These are phyloP conservation scores for Poecilobothrus nobilitatus DNA, from an alignment of 2,888 invertebrate species.

Conservation along the genomic window DNA sequence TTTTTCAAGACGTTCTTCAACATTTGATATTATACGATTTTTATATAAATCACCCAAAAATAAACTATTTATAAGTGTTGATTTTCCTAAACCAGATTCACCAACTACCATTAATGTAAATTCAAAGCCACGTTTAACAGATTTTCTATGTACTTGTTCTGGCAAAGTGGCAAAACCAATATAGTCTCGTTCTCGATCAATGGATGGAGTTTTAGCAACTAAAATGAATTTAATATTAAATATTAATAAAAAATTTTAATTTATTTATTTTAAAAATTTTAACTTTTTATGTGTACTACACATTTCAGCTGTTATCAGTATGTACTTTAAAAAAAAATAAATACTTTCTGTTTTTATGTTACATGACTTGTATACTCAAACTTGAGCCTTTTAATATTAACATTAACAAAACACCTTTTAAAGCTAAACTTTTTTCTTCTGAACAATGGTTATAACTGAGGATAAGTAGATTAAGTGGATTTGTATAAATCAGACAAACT, in stretches of 20 bases:
- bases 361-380: too few relatives aligned
- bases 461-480: too few relatives aligned
- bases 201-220: conserved; percentile 42
- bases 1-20: conserved; percentile 57
- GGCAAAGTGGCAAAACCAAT: conserved; percentile 93
- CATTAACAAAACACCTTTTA: too few relatives aligned
- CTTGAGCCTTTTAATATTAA: too few relatives aligned
- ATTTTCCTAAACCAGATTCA: conserved; percentile 89
- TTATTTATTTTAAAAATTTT: neutral
- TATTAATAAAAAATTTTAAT: neutral
- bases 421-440: too few relatives aligned
- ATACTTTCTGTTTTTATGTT: too few relatives aligned
- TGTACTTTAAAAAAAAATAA: too few relatives aligned
- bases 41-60: conserved; percentile 90
- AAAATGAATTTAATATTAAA: conserved; percentile 15
- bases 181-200: conserved; percentile 61
- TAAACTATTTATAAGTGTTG: conserved; percentile 87
- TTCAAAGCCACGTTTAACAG: conserved; percentile 92
- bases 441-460: too few relatives aligned
- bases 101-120: conserved; percentile 96
- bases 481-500: too few relatives aligned
- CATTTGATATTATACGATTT: conserved; percentile 59
- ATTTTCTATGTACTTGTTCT: conserved; percentile 92
- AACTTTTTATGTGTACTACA: too few relatives aligned
- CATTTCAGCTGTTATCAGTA: too few relatives aligned